These are phyloP conservation scores for Xenentodon cancila DNA, from an alignment of 2,797 vertebrate genomes.

Conservation along the genomic window DNA sequence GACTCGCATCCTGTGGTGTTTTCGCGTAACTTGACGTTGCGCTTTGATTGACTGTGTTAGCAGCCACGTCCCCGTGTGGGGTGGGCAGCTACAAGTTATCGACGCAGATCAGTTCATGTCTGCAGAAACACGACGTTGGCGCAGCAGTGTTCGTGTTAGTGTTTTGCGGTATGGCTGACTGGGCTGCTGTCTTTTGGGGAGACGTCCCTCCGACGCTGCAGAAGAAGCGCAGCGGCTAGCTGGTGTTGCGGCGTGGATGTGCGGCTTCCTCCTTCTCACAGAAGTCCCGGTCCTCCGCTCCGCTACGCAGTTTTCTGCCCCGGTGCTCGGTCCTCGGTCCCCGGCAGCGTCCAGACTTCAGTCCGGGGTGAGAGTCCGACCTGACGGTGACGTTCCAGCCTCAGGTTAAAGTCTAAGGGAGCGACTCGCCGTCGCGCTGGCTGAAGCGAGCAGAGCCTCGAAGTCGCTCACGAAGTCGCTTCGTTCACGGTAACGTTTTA, in stretches of 20 bases:
- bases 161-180: not conserved
- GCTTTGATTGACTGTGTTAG: not conserved
- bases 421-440: too few species aligned
- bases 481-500: not conserved
- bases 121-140: accelerated
- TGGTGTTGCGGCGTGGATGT: constrained; percentile 8
- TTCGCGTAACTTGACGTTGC: not conserved
- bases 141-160: not conserved
- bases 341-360: not conserved
- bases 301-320: not conserved
- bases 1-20: accelerated
- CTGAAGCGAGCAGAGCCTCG: not conserved
- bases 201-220: not conserved
- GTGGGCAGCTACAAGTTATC: not conserved
- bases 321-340: not conserved
- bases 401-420: not conserved
- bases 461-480: too few species aligned
- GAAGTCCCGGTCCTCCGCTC: not conserved
- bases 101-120: accelerated
- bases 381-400: not conserved
- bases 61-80: constrained; percentile 37
- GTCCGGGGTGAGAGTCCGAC: constrained; percentile 22
- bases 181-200: not conserved
- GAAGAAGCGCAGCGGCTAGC: constrained; percentile 21
- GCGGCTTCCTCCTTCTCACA: constrained; percentile 35